These are phyloP conservation scores for Sphinx pinastri DNA, from an alignment of 2,888 invertebrate species.

Conservation along the genomic window DNA sequence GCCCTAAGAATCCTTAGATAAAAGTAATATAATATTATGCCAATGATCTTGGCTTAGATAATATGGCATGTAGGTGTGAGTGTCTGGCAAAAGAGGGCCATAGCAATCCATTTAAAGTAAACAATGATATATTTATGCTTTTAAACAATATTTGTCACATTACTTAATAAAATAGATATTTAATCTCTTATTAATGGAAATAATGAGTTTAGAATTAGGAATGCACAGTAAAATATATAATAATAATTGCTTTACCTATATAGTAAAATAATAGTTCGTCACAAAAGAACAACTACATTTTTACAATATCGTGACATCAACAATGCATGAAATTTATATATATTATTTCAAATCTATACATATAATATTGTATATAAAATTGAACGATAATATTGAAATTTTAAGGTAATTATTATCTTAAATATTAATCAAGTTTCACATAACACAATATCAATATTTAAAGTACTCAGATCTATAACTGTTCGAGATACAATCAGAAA, in stretches of 20 bases:
- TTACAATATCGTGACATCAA: background rate
- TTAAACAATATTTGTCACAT: no score
- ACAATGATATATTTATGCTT: no score
- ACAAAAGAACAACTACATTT: background rate
- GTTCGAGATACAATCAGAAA: background rate
- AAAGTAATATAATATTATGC: no score
- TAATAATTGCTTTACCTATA: background rate
- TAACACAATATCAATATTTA: background rate
- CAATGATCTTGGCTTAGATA: no score
- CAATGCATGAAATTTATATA: background rate
- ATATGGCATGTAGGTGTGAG: no score
- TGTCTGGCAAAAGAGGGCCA: no score
- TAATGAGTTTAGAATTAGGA: background rate
- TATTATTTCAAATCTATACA: background rate
- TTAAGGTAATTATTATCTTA: slow-evolving; percentile 4
- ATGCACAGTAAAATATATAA: background rate
- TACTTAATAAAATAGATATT: no score
- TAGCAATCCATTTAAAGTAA: no score
- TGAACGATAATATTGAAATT: slow-evolving; percentile 24
- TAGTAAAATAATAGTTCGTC: background rate
- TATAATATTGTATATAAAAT: slow-evolving; percentile 6
- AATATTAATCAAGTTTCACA: slow-evolving; percentile 6
- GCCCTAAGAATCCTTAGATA: no score
- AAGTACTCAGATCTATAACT: slow-evolving; percentile 7
- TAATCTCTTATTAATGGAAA: background rate